A percentile compares a stretch with the other conserved stretches of the same genome.
Conservation (phyloP, 2,888 invertebrate species). For the Andrena camellia region DNA sequence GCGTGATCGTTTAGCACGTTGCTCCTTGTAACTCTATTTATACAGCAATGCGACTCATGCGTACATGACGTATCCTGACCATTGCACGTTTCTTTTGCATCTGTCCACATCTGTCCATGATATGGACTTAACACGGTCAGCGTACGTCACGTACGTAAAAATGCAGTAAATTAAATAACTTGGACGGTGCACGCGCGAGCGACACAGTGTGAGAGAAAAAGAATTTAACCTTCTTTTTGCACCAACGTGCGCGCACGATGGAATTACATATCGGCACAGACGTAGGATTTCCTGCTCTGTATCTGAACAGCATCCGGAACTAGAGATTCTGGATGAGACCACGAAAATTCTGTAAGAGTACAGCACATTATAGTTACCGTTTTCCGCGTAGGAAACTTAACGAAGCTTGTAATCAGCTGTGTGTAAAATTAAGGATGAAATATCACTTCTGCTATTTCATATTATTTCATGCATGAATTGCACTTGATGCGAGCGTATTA, state of each 20-base stretch:
- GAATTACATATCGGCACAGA: constrained; percentile 13
- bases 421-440: neutral
- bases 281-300: constrained; percentile 40
- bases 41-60: constrained; percentile 16
- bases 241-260: constrained; percentile 6
- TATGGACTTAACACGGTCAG: constrained; percentile 6
- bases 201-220: neutral
- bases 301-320: constrained; percentile 50
- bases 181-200: neutral
- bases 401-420: neutral
- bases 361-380: constrained; percentile 1
- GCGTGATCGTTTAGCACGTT: constrained; percentile 27
- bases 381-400: constrained; percentile 6
- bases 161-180: constrained; percentile 20
- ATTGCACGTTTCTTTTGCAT: constrained; percentile 12
- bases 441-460: neutral
- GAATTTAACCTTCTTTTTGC: too few relatives aligned
- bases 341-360: constrained; percentile 46
- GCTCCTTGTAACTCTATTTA: constrained; percentile 4
- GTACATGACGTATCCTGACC: constrained; percentile 21
- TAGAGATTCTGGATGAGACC: constrained; percentile 25
- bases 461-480: constrained; percentile 8
- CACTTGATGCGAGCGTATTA: constrained; percentile 1
- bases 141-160: neutral
- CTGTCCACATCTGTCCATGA: neutral